These are phyloP conservation scores for Sitta carolinensis DNA, from an alignment of 2,797 vertebrate genomes.

Conservation along the genomic window DNA sequence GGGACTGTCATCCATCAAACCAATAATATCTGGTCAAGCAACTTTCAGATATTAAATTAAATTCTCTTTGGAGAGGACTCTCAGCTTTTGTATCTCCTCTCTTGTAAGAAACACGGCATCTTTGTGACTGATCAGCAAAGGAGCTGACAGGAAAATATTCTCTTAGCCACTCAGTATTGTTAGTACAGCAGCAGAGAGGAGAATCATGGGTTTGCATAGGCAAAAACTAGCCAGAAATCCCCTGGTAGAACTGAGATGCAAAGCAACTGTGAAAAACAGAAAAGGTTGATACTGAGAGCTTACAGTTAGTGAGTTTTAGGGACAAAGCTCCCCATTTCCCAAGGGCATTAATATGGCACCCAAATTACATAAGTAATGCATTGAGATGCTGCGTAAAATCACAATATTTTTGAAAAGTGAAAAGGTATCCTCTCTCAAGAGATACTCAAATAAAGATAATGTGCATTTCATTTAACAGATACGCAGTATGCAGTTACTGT, in stretches of 20 bases:
- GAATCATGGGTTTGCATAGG: constrained; percentile 15
- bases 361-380: constrained; percentile 8
- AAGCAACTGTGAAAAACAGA: constrained; percentile 1
- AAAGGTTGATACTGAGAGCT: constrained; percentile 1
- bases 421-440: neutral
- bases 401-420: constrained; percentile 39
- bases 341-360: neutral
- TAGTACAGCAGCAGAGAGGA: neutral
- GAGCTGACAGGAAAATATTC: constrained; percentile 37
- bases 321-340: neutral
- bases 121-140: neutral
- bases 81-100: constrained; percentile 29
- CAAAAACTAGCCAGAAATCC: constrained; percentile 3
- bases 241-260: neutral
- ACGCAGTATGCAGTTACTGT: neutral
- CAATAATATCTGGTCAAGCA: constrained; percentile 51
- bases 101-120: neutral
- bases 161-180: neutral
- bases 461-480: neutral
- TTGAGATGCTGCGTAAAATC: constrained; percentile 16
- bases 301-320: neutral
- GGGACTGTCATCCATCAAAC: constrained; percentile 41
- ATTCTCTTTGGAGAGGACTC: constrained; percentile 21
- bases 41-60: constrained; percentile 40
- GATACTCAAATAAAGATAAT: neutral